Conservation (phyloP, 2,113 vertebrate species). For the Gorsachius goisagi region DNA sequence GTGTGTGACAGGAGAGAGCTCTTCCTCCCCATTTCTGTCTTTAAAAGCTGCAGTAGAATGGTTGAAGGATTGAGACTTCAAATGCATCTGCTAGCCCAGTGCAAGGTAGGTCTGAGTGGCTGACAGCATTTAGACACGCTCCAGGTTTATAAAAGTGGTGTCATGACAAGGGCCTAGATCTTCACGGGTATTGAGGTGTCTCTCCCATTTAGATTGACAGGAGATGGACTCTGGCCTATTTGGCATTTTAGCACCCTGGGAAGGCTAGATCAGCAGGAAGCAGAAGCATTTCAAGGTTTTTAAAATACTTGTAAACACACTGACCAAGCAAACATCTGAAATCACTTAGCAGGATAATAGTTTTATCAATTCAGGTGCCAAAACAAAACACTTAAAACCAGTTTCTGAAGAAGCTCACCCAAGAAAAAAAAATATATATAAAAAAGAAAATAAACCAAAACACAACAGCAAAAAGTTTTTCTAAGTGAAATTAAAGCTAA, state of each 20-base stretch:
- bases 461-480: not conserved
- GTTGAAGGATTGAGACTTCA: not conserved
- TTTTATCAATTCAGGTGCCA: not conserved
- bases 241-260: not conserved
- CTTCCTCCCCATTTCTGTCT: not conserved
- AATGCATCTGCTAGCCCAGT: not conserved
- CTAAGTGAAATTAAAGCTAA: not conserved
- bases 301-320: not conserved
- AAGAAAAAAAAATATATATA: not conserved
- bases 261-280: not conserved
- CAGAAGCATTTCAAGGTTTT: not conserved
- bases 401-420: not conserved
- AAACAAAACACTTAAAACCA: not conserved
- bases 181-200: not conserved
- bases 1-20: not conserved
- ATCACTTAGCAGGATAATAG: not conserved
- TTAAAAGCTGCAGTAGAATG: not conserved
- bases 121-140: not conserved
- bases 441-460: not conserved
- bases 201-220: not conserved
- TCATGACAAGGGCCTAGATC: no score
- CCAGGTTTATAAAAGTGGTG: not conserved
- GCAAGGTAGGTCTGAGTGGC: not conserved
- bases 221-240: not conserved
- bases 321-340: not conserved